These are phyloP conservation scores for Semicossyphus pulcher DNA, from an alignment of 2,113 vertebrate genomes.

Conservation along the genomic window DNA sequence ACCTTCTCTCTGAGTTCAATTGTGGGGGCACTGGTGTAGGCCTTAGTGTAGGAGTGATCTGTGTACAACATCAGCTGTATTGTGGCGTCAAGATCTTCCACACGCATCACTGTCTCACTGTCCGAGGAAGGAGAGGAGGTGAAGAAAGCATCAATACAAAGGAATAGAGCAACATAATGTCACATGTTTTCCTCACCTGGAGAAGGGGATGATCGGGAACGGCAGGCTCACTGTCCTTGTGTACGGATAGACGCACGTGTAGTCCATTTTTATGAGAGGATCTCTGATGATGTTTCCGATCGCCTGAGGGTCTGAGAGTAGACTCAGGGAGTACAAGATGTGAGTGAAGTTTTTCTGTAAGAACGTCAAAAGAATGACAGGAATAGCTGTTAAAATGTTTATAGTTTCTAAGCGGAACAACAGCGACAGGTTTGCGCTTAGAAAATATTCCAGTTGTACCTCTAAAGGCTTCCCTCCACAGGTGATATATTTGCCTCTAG, in stretches of 20 bases:
- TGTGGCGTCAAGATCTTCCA: conserved; percentile 73
- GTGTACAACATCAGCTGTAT: conserved; percentile 78
- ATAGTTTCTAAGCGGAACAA: fast-evolving
- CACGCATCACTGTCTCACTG: conserved; percentile 69
- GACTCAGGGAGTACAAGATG: conserved; percentile 72
- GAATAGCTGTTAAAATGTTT: neutral
- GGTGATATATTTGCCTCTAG: conserved; percentile 65
- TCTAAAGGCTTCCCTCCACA: conserved; percentile 75
- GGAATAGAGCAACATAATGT: neutral
- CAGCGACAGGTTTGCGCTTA: neutral
- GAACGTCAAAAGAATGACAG: no score
- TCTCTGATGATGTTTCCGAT: conserved; percentile 76
- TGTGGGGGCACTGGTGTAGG: conserved; percentile 65
- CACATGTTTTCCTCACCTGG: conserved; percentile 62
- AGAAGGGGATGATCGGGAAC: conserved; percentile 68
- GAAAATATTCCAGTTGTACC: conserved; percentile 47
- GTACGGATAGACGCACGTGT: conserved; percentile 79
- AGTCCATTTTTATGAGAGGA: conserved; percentile 74
- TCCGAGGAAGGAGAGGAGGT: neutral
- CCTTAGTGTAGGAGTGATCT: conserved; percentile 63
- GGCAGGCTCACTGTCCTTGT: conserved; percentile 73
- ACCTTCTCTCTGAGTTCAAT: conserved; percentile 77
- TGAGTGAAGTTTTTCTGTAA: conserved; percentile 80
- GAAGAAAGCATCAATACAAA: neutral
- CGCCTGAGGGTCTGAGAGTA: conserved; percentile 67